phyloP scores from a whole-genome alignment of 2,113 vertebrate genomes.

The Sander lucioperca region DNA sequence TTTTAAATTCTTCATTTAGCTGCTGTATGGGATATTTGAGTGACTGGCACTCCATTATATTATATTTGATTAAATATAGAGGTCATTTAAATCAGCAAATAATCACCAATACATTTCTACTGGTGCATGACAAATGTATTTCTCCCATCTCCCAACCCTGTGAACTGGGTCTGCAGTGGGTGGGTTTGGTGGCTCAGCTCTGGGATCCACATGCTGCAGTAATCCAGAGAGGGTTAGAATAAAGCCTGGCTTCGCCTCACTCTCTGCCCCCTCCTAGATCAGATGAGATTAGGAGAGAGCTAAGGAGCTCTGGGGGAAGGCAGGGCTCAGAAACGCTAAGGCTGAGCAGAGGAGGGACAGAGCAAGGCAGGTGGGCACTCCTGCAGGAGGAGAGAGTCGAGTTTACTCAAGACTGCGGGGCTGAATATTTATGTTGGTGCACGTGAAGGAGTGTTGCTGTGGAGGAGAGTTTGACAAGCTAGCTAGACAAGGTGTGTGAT shows the following conservation, averaged over 20 bases:
- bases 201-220: conserved; percentile 64
- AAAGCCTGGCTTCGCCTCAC: conserved; percentile 68
- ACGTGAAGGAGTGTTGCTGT: conserved; percentile 16
- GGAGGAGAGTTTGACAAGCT: conserved; percentile 24
- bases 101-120: conserved; percentile 12
- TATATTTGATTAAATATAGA: conserved; percentile 28
- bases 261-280: conserved; percentile 75
- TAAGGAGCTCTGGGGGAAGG: conserved; percentile 66
- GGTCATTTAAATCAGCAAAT: conserved; percentile 36
- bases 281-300: conserved; percentile 76
- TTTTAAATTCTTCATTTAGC: conserved; percentile 38
- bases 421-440: conserved; percentile 1
- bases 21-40: conserved; percentile 15
- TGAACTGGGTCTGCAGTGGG: conserved; percentile 43
- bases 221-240: conserved; percentile 74
- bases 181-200: conserved; percentile 46
- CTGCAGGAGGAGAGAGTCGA: conserved; percentile 32
- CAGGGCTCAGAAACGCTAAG: conserved; percentile 54
- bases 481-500: conserved; percentile 26
- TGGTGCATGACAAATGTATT: conserved; percentile 31
- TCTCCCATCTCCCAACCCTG: conserved; percentile 28
- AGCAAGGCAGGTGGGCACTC: conserved; percentile 55
- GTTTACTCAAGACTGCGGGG: not conserved
- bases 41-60: conserved; percentile 18
- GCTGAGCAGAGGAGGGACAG: conserved; percentile 54